Conservation (phyloP, 2,113 vertebrate genomes). For the Clarias batrachus region DNA sequence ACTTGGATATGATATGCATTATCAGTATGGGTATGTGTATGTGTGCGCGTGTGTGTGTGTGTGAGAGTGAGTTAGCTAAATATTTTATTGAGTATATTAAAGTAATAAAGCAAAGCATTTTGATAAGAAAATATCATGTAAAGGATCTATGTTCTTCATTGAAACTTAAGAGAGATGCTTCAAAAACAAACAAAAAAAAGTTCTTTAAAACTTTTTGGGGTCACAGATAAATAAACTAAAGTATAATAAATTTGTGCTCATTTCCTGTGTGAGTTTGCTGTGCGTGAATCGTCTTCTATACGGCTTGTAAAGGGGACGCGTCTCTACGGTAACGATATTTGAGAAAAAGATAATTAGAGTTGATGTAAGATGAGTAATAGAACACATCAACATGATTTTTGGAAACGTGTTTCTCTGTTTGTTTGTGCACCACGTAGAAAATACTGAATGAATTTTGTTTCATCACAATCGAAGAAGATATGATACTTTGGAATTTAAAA, state of each 20-base stretch:
- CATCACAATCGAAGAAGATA: too few relatives aligned
- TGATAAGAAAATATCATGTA: neutral
- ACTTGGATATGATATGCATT: neutral
- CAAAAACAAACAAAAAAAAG: too few relatives aligned
- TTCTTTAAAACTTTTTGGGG: neutral
- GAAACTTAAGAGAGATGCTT: too few relatives aligned
- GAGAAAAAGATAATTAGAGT: too few relatives aligned
- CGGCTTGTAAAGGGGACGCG: too few relatives aligned
- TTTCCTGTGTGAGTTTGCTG: neutral
- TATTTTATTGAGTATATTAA: neutral
- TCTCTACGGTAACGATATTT: too few relatives aligned
- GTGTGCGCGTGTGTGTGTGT: neutral
- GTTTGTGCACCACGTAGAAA: too few relatives aligned
- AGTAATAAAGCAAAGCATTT: neutral
- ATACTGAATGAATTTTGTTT: too few relatives aligned
- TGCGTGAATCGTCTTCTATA: neutral
- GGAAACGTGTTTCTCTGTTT: too few relatives aligned
- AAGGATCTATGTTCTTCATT: neutral
- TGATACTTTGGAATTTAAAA: too few relatives aligned
- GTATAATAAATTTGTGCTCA: neutral
- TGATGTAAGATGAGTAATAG: too few relatives aligned
- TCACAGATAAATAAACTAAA: neutral
- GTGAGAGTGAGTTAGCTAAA: neutral
- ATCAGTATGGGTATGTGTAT: neutral
- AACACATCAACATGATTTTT: too few relatives aligned